Conservation (phyloP, 1,140 invertebrate species). For the Caenorhabditis remanei region DNA sequence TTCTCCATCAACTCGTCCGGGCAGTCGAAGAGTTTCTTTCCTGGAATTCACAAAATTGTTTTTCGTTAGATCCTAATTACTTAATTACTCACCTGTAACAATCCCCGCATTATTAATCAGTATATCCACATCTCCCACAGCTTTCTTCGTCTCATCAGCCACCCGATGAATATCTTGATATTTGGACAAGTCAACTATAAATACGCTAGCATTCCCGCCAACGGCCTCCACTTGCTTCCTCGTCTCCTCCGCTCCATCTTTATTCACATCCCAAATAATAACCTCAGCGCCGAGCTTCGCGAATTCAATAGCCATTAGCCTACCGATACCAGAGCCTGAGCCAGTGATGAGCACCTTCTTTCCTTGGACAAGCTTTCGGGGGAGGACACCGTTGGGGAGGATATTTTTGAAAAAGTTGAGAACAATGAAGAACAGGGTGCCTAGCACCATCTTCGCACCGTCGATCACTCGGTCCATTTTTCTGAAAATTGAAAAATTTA, state of each 20-base stretch:
- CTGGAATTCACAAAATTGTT: slow-evolving; percentile 79
- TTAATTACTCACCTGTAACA: slow-evolving; percentile 83
- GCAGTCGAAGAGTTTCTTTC: slow-evolving; percentile 86
- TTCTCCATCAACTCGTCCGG: slow-evolving; percentile 83
- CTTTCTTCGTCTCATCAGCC: slow-evolving; percentile 82
- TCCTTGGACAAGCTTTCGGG: slow-evolving; percentile 61
- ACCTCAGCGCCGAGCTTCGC: slow-evolving; percentile 65
- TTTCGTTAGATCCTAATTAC: no score
- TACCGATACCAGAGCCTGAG: slow-evolving; percentile 89
- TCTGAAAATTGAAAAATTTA: not conserved
- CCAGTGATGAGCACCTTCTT: slow-evolving; percentile 85
- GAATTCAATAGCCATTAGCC: slow-evolving; percentile 85
- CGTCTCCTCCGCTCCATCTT: slow-evolving; percentile 67
- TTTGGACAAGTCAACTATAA: slow-evolving; percentile 84
- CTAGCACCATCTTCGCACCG: slow-evolving; percentile 14
- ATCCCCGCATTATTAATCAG: slow-evolving; percentile 95
- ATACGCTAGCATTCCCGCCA: slow-evolving; percentile 72
- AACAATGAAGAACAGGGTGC: slow-evolving; percentile 23
- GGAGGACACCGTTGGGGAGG: slow-evolving; percentile 64
- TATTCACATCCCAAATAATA: slow-evolving; percentile 67
- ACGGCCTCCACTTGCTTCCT: slow-evolving; percentile 30
- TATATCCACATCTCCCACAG: slow-evolving; percentile 89
- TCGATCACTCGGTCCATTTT: slow-evolving; percentile 30
- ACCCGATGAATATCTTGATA: slow-evolving; percentile 61
- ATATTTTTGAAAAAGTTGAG: slow-evolving; percentile 57